A percentile compares a stretch with the other conserved stretches of the same genome.
These are phyloP conservation scores for Blera fallax DNA, from an alignment of 2,888 invertebrate species.

Conservation along the genomic window DNA sequence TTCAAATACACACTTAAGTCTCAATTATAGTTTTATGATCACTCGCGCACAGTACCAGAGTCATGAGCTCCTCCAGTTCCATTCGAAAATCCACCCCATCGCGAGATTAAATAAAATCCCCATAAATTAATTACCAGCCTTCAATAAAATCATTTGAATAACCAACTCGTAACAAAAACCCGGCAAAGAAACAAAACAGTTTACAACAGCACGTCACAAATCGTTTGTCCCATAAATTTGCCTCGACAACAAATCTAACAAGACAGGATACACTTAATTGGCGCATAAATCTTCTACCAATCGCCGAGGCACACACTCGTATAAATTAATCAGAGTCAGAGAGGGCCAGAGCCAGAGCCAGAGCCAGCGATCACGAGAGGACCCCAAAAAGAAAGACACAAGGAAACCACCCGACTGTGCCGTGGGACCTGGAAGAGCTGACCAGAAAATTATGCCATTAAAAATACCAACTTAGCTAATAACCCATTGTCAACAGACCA, in stretches of 20 bases:
- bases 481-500: slow-evolving; percentile 64
- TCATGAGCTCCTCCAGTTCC: background rate
- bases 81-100: slow-evolving; percentile 38
- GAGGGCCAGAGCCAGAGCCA: background rate
- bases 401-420: slow-evolving; percentile 33
- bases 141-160: slow-evolving; percentile 72
- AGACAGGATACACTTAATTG: slow-evolving; percentile 73
- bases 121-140: slow-evolving; percentile 69
- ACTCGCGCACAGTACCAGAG: slow-evolving; percentile 17
- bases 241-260: slow-evolving; percentile 72
- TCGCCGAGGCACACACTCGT: slow-evolving; percentile 68
- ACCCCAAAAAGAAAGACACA: slow-evolving; percentile 43
- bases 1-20: slow-evolving; percentile 43
- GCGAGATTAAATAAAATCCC: slow-evolving; percentile 46
- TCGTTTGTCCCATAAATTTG: slow-evolving; percentile 72
- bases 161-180: slow-evolving; percentile 25
- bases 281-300: slow-evolving; percentile 72
- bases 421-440: slow-evolving; percentile 55
- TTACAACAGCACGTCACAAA: slow-evolving; percentile 72
- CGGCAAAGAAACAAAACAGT: slow-evolving; percentile 62
- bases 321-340: slow-evolving; percentile 64
- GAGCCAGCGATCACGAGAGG: slow-evolving; percentile 30
- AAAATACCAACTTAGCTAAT: slow-evolving; percentile 66
- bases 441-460: slow-evolving; percentile 71
- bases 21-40: slow-evolving; percentile 69